Base-by-base conservation (phyloP, 2,888 invertebrate species). In the Thereva unica region DNA sequence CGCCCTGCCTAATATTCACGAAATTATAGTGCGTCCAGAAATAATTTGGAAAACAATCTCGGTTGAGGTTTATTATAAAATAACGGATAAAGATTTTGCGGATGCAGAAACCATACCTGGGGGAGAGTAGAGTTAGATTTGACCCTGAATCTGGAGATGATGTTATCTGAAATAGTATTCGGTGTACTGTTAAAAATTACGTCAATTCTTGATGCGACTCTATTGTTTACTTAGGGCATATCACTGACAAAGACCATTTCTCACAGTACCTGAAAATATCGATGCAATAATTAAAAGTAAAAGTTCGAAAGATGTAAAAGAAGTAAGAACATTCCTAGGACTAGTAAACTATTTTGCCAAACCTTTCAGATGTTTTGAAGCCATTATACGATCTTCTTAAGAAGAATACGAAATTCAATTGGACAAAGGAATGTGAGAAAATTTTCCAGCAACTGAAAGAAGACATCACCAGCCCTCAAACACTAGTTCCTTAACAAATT, bases 401-500 rank as follows among this genome's bases (percentile, higher is more conserved):
- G 5, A 50, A 50, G 4, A 12, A 50, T 6, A 23, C 23, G 8
- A 23, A 10, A 5, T 12, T 50, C 12, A 4, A 50, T 9, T 50
- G 50, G n/a, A 50, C 23, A 1, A 5, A 4, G 6, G 50, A n/a
- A 4, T 50, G 50, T 9, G 50, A 50, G 6, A n/a, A 50, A 9
- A n/a, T 4, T 10, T 50, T 50, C 34, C 9, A 12, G 9, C 6
- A 12, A 12, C n/a, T 50, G 34, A 50, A 50, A 10, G 7, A 37
- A 37, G 53, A 53, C 7, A 53, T 37, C 9, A 35, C 37, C 2
- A 35, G 37, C 5, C 9, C 35, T 4, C 34, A 53, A 5, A 10
- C 10, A 4, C 37, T 53, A 5, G 53, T 38, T 1, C 38, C 35
- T 34, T 50, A 0, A n/a, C 6, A 66, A 67, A 5, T 65, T 71